Evolutionary conservation across 2,888 invertebrate genomes (phyloP), one percentile per base, ranked within the genome.

Genomic region (Ypsolopha sequella): DNA sequence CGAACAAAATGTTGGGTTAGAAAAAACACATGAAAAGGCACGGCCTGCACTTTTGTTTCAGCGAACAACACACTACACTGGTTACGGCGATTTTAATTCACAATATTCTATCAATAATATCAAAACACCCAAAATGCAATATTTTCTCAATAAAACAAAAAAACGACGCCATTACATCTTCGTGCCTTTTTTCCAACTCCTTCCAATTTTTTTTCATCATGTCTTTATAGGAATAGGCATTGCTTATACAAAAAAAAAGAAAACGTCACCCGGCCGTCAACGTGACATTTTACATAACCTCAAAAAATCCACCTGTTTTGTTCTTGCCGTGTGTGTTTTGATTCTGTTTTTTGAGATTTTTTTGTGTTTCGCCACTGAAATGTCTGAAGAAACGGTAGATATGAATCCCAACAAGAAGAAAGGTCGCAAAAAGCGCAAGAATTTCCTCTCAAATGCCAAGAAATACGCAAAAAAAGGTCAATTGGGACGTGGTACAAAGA

Each of bases 391-490:
- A 60, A 57, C 54, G 8, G 56, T 52, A 13, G 66, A 67, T 49
- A 68, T 58, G 43, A 60, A 72, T 57, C 66, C 66, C 11, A 61
- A 67, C 10, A 80, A 81, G 51, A 74, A 78, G 50, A 89, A 89
- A 54, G 80, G 86, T 46, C 82, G 88, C 24, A 91, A 91, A 62
- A 89, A 90, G 63, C 91, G 90, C 59, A 91, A 91, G 66, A 90
- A 90, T 33, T 89, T 92, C 59, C 70, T 92, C 38, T 81, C 89
- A 43, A 94, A 93, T 73, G 93, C 93, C 0, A 92, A 92, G 65
- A 93, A 93, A 63, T 93, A 93, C 68, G 93, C 89, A 0, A 93
- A 92, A 60, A 90, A 90, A 59, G 93, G 93, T 0, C 90, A 89
- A 62, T 90, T 88, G 72, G 94, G 93, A 0, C 88, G 92, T 44